Conservation (phyloP, 1,140 invertebrate genomes). For the Helicoverpa armigera region DNA sequence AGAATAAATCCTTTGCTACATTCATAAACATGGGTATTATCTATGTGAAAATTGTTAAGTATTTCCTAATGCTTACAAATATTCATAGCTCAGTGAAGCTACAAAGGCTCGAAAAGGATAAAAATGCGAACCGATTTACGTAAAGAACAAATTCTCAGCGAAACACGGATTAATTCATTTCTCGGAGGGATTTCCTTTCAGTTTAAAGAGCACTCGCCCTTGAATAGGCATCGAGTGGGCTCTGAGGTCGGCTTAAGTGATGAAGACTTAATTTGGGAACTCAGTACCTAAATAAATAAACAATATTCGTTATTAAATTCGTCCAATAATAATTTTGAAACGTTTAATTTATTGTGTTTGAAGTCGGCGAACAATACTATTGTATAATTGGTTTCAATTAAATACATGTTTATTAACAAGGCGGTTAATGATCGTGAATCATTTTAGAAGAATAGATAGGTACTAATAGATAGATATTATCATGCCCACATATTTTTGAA, state of each 20-base stretch:
- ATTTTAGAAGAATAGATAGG: too few species aligned
- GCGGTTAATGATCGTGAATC: too few species aligned
- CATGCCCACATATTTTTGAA: too few species aligned
- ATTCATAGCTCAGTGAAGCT: constrained; percentile 36
- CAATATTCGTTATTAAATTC: constrained; percentile 19
- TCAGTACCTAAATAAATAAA: constrained; percentile 13
- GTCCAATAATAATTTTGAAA: not conserved
- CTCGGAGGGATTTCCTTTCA: constrained; percentile 54
- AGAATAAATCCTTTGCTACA: not conserved
- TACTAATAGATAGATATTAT: too few species aligned
- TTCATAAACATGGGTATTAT: not conserved
- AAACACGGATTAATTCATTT: constrained; percentile 58
- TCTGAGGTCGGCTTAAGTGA: constrained; percentile 55
- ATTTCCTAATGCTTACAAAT: constrained; percentile 31
- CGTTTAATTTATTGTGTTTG: not conserved
- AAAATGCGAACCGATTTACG: constrained; percentile 42
- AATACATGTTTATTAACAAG: too few species aligned
- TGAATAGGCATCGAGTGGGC: constrained; percentile 54
- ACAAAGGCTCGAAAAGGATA: constrained; percentile 33
- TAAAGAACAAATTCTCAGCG: constrained; percentile 53
- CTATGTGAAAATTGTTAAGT: constrained; percentile 45
- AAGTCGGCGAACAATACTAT: too few species aligned
- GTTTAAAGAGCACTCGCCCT: constrained; percentile 58
- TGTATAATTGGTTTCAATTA: too few species aligned
- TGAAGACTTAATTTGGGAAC: constrained; percentile 49